Evolutionary conservation across 2,113 vertebrate genomes (phyloP), one percentile per base, ranked within the genome.

Genomic region (Burhinus bistriatus): DNA sequence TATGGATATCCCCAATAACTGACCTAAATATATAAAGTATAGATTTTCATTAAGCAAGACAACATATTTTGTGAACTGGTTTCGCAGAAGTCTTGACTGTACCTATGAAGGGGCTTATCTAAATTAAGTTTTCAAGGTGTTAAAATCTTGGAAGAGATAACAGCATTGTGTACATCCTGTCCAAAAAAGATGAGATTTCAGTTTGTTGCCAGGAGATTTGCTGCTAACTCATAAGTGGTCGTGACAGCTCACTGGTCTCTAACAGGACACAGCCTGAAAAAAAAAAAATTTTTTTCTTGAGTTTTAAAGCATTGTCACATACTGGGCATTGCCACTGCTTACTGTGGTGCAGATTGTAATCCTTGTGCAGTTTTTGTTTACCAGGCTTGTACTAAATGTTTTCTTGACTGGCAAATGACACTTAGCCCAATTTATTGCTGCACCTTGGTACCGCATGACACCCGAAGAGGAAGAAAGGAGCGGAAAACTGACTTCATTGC

Each of bases 161-260:
- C 55, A 51, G 25, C 12, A 7, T 62, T 42, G 14, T 30, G 23
- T 61, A 20, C 1, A 1, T 86, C 34, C 66, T 83, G 2, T 62
- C 62, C 78, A 44, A 30, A 78, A 61, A 94, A 94, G 45, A 75
- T 55, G 75, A 82, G 22, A 68, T 54, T 92, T 91, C 79, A 55
- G 10, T 70, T 77, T 87, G 69, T 86, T 97, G 66, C 66, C 54
- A 52, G 81, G 80, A 77, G 87, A 81, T 94, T 51, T 89, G 51
- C 45, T 89, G 18, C 32, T 87, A 83, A 61, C 77, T 80, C 44
- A 1, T 69, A 77, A 91, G 21, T 20, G 34, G 36, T 70, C 4
- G 3, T 87, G 84, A 75, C 59, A 89, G 32, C 45, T 92, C 45
- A 65, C 61, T 72, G 54, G 19, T 85, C 40, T 72, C 79, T 94